These are phyloP conservation scores for Xestoiulus laeticollis DNA, from an alignment of 2,888 invertebrate genomes.

Conservation along the genomic window DNA sequence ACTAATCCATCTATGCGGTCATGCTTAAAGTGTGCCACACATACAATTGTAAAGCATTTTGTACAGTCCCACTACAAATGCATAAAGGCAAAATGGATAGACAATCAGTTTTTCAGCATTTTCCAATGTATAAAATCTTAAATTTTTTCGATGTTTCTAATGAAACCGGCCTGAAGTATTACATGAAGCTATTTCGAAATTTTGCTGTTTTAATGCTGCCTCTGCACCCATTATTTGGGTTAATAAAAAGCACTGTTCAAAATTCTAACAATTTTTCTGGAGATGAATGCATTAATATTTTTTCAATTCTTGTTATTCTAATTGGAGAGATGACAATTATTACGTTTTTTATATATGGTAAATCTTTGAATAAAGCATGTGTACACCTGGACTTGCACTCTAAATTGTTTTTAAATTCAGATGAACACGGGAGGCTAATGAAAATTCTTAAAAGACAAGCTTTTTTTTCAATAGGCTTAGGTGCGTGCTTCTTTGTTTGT, in stretches of 20 bases:
- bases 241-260: background rate
- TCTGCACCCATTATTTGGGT: background rate
- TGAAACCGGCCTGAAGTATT: background rate
- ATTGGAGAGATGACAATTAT: background rate
- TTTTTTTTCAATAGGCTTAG: background rate
- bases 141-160: background rate
- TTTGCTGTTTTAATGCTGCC: background rate
- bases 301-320: background rate
- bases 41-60: too few relatives aligned
- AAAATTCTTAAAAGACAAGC: background rate
- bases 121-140: background rate
- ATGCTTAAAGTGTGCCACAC: too few relatives aligned
- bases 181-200: background rate
- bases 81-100: background rate
- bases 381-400: background rate
- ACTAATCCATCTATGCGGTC: too few relatives aligned
- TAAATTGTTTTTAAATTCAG: background rate
- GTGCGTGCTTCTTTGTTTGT: background rate
- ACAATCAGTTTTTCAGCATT: background rate
- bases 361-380: background rate
- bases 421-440: background rate
- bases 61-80: too few relatives aligned
- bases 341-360: background rate
- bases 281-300: background rate
- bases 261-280: background rate